A percentile compares a stretch with the other conserved stretches of the same genome.
These are phyloP conservation scores for Lasioglossum zephyrum DNA, from an alignment of 2,888 invertebrate genomes.

Conservation along the genomic window DNA sequence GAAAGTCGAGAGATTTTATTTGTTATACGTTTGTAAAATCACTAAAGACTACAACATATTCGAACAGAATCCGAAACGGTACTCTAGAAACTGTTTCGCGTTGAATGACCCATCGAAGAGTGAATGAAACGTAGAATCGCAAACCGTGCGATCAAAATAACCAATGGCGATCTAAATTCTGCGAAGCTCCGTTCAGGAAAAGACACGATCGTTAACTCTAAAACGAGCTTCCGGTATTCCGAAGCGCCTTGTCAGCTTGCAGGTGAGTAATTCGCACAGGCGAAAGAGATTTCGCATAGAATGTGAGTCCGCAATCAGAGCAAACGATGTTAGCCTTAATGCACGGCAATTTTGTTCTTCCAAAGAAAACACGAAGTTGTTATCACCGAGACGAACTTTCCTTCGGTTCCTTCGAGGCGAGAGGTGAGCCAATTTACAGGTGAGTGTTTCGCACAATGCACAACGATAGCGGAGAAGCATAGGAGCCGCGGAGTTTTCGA, in stretches of 20 bases:
- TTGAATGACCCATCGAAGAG: too few species aligned
- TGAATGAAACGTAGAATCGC: neutral
- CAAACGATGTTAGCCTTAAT: neutral
- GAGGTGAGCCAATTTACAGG: slow-evolving; percentile 2
- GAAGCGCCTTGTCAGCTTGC: neutral
- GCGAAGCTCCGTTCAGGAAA: neutral
- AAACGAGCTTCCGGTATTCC: neutral
- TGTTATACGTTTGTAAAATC: too few species aligned
- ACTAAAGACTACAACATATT: too few species aligned
- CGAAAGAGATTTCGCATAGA: neutral
- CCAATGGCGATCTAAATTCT: neutral
- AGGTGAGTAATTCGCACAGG: neutral
- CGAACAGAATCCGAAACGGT: too few species aligned
- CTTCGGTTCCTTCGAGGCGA: neutral
- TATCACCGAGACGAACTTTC: neutral
- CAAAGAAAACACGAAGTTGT: neutral
- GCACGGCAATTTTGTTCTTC: neutral
- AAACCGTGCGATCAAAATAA: neutral
- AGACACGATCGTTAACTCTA: neutral
- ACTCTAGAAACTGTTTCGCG: too few species aligned
- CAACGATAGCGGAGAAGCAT: neutral
- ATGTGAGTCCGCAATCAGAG: neutral
- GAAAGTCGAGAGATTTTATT: too few species aligned
- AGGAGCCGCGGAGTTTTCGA: neutral
- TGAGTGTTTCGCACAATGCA: neutral